A percentile compares a stretch with the other conserved stretches of the same genome.
These are phyloP conservation scores for Nyctibius grandis DNA, from an alignment of 2,797 vertebrate genomes.

Conservation along the genomic window DNA sequence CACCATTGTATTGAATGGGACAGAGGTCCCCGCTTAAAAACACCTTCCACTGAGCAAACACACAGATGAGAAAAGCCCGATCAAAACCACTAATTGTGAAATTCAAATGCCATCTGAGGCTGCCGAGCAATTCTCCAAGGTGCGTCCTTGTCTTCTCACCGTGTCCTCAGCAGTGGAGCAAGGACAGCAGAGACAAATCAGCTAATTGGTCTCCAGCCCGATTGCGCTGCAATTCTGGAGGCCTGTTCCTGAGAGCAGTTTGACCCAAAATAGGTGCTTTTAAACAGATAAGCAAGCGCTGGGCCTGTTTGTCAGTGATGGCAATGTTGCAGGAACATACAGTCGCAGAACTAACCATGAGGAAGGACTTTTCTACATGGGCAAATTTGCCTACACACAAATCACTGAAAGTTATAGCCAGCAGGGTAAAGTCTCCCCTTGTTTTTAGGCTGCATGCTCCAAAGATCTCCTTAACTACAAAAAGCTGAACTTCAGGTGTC, in stretches of 20 bases:
- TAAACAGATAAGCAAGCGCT: not conserved
- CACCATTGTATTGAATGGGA: not conserved
- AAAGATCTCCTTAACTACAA: not conserved
- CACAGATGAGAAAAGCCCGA: not conserved
- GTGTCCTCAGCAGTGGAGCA: accelerated
- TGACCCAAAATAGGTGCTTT: not conserved
- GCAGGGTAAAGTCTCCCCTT: not conserved
- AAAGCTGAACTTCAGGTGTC: not conserved
- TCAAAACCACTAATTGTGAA: not conserved
- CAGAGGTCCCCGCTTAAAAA: not conserved
- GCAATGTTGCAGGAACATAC: not conserved
- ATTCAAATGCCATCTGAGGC: not conserved
- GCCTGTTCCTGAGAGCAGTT: not conserved
- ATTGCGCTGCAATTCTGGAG: accelerated
- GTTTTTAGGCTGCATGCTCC: not conserved
- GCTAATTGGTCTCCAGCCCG: not conserved
- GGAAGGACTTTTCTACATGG: not conserved
- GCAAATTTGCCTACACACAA: not conserved
- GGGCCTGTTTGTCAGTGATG: not conserved
- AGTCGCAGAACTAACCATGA: not conserved
- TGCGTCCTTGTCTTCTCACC: not conserved
- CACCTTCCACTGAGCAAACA: not conserved
- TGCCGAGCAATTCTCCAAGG: not conserved
- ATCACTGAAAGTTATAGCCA: not conserved
- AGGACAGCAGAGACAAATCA: not conserved